Evolutionary conservation across 2,888 invertebrate species (phyloP).

Genomic region (Stenotaenia linearis): DNA sequence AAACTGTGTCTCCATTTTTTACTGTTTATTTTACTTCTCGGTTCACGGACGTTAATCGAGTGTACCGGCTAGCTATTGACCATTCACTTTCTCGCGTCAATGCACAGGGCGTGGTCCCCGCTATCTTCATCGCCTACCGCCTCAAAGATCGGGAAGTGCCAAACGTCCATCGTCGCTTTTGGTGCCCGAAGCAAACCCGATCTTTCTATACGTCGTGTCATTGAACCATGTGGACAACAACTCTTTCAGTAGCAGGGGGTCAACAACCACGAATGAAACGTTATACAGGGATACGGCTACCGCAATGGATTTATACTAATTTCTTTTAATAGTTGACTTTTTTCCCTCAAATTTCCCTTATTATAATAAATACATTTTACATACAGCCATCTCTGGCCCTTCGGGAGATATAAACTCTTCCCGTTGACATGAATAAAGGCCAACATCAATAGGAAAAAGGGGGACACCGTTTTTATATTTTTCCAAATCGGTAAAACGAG

Average conservation of each 20-base stretch:
- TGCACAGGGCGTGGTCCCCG: slow-evolving; percentile 13
- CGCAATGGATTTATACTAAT: too few species aligned
- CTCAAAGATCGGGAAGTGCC: background rate
- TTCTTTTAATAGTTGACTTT: background rate
- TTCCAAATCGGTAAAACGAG: too few species aligned
- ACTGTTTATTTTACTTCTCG: background rate
- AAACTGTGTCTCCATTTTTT: background rate
- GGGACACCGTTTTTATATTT: background rate
- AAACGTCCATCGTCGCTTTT: background rate
- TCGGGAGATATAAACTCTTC: too few species aligned
- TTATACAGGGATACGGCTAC: background rate
- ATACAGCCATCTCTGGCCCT: too few species aligned
- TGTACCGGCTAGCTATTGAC: background rate
- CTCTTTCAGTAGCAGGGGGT: background rate
- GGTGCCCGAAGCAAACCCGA: background rate
- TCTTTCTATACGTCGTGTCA: background rate
- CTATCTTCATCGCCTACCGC: background rate
- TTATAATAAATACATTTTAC: too few species aligned
- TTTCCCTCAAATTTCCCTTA: background rate
- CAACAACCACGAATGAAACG: background rate
- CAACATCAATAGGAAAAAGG: background rate
- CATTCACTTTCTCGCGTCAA: slow-evolving; percentile 20
- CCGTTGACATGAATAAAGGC: too few species aligned
- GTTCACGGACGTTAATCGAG: slow-evolving; percentile 17
- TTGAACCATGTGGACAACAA: background rate